These are phyloP conservation scores for Oscheius sp. DNA, from an alignment of 2,888 invertebrate genomes.

Conservation along the genomic window DNA sequence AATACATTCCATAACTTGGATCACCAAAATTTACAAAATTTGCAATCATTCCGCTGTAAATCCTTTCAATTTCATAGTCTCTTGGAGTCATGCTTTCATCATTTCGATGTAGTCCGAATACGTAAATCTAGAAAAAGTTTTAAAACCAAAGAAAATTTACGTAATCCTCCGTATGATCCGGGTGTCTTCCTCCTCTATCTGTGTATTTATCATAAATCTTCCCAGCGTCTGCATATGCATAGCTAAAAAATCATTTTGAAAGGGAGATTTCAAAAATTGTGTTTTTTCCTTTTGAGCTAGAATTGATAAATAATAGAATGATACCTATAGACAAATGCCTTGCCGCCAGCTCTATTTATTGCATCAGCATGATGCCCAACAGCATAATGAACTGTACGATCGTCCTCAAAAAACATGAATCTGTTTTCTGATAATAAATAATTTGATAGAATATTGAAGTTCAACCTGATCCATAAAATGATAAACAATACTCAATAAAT, in stretches of 20 bases:
- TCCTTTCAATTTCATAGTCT: slow-evolving; percentile 39
- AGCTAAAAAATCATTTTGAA: too few species aligned
- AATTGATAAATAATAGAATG: background rate
- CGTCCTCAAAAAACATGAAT: background rate
- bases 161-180: slow-evolving; percentile 1
- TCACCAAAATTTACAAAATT: slow-evolving; percentile 41
- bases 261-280: background rate
- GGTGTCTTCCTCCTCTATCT: background rate
- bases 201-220: background rate
- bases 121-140: slow-evolving; percentile 36
- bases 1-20: slow-evolving; percentile 25
- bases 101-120: slow-evolving; percentile 42
- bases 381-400: background rate
- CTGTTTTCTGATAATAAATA: background rate
- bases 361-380: background rate
- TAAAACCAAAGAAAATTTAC: background rate
- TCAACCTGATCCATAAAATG: slow-evolving; percentile 1
- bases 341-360: background rate
- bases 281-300: background rate
- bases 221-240: background rate
- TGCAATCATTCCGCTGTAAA: slow-evolving; percentile 39
- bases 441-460: too few species aligned
- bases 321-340: slow-evolving; percentile 3
- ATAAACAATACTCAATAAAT: background rate
- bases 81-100: slow-evolving; percentile 23